Percentiles rank a stretch among this genome's conserved stretches.
These are phyloP conservation scores for Cochlearius cochlearius DNA, from an alignment of 2,113 vertebrate species.

Conservation along the genomic window DNA sequence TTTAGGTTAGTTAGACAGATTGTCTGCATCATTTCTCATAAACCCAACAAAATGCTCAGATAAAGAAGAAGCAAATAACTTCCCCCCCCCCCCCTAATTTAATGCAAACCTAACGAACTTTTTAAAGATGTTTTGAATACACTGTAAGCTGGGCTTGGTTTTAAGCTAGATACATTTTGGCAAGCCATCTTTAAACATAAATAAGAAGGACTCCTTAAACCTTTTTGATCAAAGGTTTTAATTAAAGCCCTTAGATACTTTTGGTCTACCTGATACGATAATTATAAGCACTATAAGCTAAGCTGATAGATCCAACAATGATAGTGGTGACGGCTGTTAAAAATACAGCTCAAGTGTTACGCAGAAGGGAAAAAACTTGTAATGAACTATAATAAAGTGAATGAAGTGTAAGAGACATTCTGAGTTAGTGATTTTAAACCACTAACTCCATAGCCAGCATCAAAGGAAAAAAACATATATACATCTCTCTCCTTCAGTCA, in stretches of 20 bases:
- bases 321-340: neutral
- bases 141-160: neutral
- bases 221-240: neutral
- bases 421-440: neutral
- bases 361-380: neutral
- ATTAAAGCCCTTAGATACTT: neutral
- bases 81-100: neutral
- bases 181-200: neutral
- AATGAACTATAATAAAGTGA: neutral
- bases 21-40: neutral
- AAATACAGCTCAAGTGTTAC: neutral
- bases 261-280: neutral
- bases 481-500: neutral
- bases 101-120: neutral
- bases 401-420: neutral
- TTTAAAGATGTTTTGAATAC: slow-evolving; percentile 15
- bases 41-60: neutral
- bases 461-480: neutral
- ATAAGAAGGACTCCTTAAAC: neutral
- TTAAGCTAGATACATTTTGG: neutral
- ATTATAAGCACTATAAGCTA: neutral
- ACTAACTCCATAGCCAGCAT: neutral
- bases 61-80: neutral
- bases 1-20: neutral
- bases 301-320: neutral